Conservation (phyloP, 2,797 vertebrate species). For the Manis crassicaudata region DNA sequence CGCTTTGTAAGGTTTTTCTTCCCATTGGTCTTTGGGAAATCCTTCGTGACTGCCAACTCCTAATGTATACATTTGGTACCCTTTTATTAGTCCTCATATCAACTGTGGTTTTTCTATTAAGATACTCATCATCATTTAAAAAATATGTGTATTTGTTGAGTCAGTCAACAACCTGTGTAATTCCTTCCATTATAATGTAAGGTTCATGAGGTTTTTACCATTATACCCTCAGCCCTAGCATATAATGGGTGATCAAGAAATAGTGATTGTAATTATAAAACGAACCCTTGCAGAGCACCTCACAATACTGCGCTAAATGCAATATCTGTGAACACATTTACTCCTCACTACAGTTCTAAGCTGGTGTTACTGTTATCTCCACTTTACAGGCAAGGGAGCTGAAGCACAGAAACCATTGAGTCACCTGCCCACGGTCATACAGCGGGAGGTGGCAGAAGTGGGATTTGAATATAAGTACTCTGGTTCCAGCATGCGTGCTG, state of each 20-base stretch:
- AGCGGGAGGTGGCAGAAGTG: background rate
- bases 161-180: background rate
- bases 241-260: background rate
- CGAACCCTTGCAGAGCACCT: background rate
- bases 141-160: background rate
- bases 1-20: background rate
- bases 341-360: background rate
- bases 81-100: background rate
- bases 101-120: background rate
- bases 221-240: background rate
- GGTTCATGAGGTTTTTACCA: background rate
- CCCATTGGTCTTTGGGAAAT: background rate
- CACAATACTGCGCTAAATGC: background rate
- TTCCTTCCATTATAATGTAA: background rate
- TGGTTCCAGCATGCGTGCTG: background rate
- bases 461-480: background rate
- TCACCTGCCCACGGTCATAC: background rate
- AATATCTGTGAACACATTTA: background rate
- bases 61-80: background rate
- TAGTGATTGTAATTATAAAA: background rate
- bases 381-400: background rate
- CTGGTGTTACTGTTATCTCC: background rate
- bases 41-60: background rate
- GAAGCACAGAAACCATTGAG: background rate
- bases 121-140: background rate